phyloP scores from a whole-genome alignment of 2,113 vertebrate species.

The Lepisosteus oculatus region DNA sequence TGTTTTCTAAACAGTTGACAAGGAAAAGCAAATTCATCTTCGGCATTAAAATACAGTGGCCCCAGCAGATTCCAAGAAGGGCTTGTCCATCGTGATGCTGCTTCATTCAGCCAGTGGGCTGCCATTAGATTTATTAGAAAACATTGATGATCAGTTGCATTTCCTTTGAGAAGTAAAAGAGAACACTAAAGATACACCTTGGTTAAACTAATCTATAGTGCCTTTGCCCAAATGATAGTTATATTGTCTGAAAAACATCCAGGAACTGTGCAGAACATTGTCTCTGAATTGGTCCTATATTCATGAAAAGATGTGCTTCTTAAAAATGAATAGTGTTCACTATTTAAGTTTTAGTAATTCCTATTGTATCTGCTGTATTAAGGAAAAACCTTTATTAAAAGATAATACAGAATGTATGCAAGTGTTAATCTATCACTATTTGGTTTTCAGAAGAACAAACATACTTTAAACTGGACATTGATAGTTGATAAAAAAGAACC shows the following conservation, averaged over 20 bases:
- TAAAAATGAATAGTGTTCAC: too few species aligned
- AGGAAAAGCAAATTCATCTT: conserved; percentile 48
- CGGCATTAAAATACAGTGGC: conserved; percentile 47
- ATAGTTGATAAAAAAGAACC: too few species aligned
- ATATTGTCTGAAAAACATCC: neutral
- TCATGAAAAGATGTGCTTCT: too few species aligned
- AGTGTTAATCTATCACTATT: too few species aligned
- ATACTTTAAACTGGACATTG: too few species aligned
- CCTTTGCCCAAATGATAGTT: neutral
- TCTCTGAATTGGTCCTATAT: too few species aligned
- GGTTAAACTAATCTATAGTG: neutral
- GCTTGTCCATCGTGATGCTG: conserved; percentile 14
- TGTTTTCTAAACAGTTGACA: conserved; percentile 54
- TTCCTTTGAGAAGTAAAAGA: neutral
- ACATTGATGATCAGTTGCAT: conserved; percentile 9
- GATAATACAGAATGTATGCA: too few species aligned
- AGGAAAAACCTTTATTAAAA: too few species aligned
- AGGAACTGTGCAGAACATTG: too few species aligned
- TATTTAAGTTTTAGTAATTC: too few species aligned
- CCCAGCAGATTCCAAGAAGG: conserved; percentile 40
- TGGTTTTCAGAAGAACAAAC: too few species aligned
- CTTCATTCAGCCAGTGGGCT: conserved; percentile 25
- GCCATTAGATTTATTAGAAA: conserved; percentile 53
- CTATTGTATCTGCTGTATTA: too few species aligned
- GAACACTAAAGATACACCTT: neutral